Evolutionary conservation across 2,888 invertebrate genomes (phyloP).

Genomic region (Eumacrocentrus americanus): DNA sequence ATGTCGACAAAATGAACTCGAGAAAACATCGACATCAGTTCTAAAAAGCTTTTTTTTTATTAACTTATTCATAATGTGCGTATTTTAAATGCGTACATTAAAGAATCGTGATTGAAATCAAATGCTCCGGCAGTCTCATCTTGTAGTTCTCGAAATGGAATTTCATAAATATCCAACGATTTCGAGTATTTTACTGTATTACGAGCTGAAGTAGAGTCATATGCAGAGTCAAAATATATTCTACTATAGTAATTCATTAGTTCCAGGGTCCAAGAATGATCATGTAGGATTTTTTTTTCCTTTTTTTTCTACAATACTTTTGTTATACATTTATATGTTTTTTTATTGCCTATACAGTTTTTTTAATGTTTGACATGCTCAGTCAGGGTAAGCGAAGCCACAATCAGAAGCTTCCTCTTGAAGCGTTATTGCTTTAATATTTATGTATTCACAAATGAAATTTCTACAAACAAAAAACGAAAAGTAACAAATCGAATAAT

Average conservation of each 20-base stretch:
- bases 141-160: no score
- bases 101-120: no score
- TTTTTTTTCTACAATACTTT: constrained; percentile 1
- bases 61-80: not conserved
- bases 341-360: not conserved
- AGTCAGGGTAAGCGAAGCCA: not conserved
- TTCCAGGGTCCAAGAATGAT: not conserved
- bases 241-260: not conserved
- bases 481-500: not conserved
- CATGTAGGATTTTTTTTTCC: not conserved
- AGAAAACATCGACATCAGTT: constrained; percentile 54
- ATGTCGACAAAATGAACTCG: constrained; percentile 45
- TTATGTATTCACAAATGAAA: not conserved
- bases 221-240: not conserved
- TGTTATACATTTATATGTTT: not conserved
- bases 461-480: not conserved
- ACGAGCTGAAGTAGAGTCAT: not conserved
- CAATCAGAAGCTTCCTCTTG: not conserved
- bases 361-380: not conserved
- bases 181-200: constrained; percentile 12
- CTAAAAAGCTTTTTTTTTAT: constrained; percentile 35
- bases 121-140: no score
- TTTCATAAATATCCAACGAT: constrained; percentile 6
- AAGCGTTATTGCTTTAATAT: not conserved
- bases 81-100: no score